These are phyloP conservation scores for Acleris emargana DNA, from an alignment of 2,888 invertebrate species.

Conservation along the genomic window DNA sequence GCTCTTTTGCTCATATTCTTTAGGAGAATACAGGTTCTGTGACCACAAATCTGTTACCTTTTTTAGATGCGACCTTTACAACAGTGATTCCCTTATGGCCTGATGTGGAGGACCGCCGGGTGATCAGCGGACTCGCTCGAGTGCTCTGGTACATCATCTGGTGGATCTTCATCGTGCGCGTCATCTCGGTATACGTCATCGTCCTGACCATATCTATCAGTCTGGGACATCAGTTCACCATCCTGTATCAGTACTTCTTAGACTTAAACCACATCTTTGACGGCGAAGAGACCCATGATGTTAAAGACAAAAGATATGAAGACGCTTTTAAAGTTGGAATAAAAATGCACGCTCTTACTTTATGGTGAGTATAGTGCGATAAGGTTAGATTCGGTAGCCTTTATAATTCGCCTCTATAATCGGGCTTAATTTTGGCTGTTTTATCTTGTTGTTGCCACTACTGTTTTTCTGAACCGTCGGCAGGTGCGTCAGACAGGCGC, in stretches of 20 bases:
- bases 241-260: conserved; percentile 22
- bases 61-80: conserved; percentile 29
- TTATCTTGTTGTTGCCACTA: not conserved
- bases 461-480: not conserved
- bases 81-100: conserved; percentile 33
- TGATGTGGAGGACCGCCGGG: conserved; percentile 14
- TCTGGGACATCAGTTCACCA: conserved; percentile 14
- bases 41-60: not conserved
- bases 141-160: conserved; percentile 22
- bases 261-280: conserved; percentile 14
- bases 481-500: conserved; percentile 24
- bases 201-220: conserved; percentile 19
- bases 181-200: conserved; percentile 16
- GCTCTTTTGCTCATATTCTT: not conserved
- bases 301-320: conserved; percentile 18
- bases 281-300: not conserved
- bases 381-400: not conserved
- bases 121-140: conserved; percentile 15
- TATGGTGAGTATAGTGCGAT: conserved; percentile 1
- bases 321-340: conserved; percentile 30
- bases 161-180: conserved; percentile 21
- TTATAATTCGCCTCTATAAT: not conserved
- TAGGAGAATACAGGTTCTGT: not conserved
- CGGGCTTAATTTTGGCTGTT: no score
- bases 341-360: conserved; percentile 22